Conservation (phyloP, 2,888 invertebrate genomes). For the Seladonia tumulorum region DNA sequence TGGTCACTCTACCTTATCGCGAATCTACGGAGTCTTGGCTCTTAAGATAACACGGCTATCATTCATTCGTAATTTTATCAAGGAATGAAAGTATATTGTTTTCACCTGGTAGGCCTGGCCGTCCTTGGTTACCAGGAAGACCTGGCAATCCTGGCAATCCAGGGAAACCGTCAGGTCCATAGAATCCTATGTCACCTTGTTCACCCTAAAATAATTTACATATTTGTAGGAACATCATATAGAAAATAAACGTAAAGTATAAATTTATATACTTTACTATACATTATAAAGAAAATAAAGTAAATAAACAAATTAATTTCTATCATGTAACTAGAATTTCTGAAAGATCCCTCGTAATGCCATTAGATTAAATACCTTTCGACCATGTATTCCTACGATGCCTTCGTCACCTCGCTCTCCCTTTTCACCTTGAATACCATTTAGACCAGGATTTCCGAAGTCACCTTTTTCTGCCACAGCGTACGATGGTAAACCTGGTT, state of each 20-base stretch:
- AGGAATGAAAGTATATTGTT: neutral
- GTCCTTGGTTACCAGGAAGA: conserved; percentile 82
- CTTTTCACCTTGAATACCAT: conserved; percentile 85
- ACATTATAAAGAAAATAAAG: too few relatives aligned
- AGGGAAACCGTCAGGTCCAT: conserved; percentile 85
- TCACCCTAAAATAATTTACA: conserved; percentile 67
- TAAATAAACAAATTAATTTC: too few relatives aligned
- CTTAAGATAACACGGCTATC: too few relatives aligned
- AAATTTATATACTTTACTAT: too few relatives aligned
- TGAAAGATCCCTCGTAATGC: neutral
- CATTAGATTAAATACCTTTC: conserved; percentile 73
- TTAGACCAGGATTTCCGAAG: conserved; percentile 85
- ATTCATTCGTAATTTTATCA: neutral
- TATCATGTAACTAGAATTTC: too few relatives aligned
- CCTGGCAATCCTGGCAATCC: conserved; percentile 85
- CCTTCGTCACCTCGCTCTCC: conserved; percentile 87
- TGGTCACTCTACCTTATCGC: too few relatives aligned
- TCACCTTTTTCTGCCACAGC: conserved; percentile 84
- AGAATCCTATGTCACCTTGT: conserved; percentile 81
- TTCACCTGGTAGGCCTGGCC: conserved; percentile 84
- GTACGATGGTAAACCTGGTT: conserved; percentile 82
- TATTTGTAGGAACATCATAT: neutral
- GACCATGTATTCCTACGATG: conserved; percentile 77
- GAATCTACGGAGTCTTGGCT: too few relatives aligned
- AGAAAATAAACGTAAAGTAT: too few relatives aligned